Percentiles rank a stretch among this genome's conserved stretches.
phyloP scores from a whole-genome alignment of 2,797 vertebrate genomes.

The Pangasius mekongensis region DNA sequence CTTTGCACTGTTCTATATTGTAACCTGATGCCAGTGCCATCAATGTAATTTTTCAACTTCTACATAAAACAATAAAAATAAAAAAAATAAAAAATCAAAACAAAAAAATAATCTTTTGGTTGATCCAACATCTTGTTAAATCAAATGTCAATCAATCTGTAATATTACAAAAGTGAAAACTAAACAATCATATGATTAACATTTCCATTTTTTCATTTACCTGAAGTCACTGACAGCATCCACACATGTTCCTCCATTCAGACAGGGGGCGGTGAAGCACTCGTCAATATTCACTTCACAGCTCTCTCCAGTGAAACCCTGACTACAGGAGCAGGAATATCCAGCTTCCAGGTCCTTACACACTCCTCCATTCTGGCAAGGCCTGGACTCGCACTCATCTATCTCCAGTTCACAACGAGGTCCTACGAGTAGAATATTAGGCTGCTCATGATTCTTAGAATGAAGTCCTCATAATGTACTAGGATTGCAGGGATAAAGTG shows the following conservation, averaged over 20 bases:
- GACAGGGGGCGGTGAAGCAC: constrained; percentile 89
- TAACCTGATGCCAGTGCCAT: neutral
- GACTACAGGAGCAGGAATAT: constrained; percentile 85
- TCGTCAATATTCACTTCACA: constrained; percentile 91
- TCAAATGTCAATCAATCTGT: neutral
- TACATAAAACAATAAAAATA: neutral
- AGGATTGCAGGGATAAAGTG: neutral
- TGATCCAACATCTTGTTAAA: neutral
- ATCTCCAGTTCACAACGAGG: constrained; percentile 87
- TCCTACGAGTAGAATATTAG: constrained; percentile 70
- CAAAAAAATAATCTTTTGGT: neutral
- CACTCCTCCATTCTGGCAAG: constrained; percentile 85
- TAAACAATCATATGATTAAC: neutral
- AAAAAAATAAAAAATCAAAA: neutral
- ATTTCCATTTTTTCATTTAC: constrained; percentile 66
- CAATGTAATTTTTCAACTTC: neutral
- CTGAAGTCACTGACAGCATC: constrained; percentile 88
- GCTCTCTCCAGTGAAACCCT: constrained; percentile 83
- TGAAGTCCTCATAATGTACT: neutral
- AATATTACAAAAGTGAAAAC: neutral
- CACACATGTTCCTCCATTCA: constrained; percentile 87
- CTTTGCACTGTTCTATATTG: neutral
- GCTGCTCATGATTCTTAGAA: neutral
- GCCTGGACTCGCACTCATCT: constrained; percentile 89
- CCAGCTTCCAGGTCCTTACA: constrained; percentile 86